Conservation (phyloP, 2,888 invertebrate genomes). For the Trileptium ribeirensis region DNA sequence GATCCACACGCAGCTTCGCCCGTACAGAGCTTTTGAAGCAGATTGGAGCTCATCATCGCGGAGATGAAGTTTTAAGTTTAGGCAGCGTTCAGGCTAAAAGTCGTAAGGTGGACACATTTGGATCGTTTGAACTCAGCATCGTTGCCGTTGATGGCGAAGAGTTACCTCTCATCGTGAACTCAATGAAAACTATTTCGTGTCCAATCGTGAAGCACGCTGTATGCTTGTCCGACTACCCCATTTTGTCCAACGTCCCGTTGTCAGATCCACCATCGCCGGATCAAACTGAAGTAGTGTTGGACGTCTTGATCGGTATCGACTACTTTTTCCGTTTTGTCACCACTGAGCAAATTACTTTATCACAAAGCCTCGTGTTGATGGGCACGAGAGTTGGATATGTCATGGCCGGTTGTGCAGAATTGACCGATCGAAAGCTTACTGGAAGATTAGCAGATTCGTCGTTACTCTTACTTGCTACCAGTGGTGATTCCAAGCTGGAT, state of each 20-base stretch:
- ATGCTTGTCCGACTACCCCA: background rate
- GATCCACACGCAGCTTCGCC: background rate
- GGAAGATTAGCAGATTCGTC: background rate
- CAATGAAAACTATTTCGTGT: background rate
- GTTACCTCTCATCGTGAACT: background rate
- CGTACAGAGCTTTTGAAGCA: background rate
- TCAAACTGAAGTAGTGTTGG: background rate
- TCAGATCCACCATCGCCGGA: background rate
- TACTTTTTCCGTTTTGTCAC: background rate
- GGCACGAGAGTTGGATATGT: background rate
- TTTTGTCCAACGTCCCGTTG: background rate
- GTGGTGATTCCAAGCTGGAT: background rate
- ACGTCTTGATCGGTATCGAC: background rate
- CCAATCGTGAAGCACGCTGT: background rate
- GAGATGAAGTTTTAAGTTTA: background rate
- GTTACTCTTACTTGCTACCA: background rate
- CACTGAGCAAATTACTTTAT: background rate
- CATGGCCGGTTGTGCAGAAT: background rate
- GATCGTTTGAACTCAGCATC: background rate
- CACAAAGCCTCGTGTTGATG: background rate
- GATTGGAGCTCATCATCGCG: background rate
- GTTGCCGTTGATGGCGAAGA: background rate
- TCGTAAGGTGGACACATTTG: background rate
- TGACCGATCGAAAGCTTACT: background rate
- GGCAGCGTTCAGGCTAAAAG: background rate